A percentile compares a stretch with the other conserved stretches of the same genome.
Conservation (phyloP, 2,113 vertebrate species). For the Lycaon pictus region DNA sequence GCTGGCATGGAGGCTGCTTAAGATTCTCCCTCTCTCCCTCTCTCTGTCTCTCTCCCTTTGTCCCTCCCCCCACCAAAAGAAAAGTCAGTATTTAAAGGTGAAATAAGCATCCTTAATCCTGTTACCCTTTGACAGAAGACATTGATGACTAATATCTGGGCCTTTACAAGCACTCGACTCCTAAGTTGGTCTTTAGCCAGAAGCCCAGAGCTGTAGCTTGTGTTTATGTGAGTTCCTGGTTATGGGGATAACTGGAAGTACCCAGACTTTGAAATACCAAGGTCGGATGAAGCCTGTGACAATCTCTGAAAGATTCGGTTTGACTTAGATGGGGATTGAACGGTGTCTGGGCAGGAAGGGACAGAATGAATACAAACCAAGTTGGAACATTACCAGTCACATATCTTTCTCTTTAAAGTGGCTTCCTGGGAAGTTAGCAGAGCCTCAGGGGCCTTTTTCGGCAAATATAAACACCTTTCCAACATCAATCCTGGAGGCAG, state of each 20-base stretch:
- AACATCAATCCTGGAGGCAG: constrained; percentile 38
- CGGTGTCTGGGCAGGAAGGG: constrained; percentile 71
- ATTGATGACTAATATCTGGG: constrained; percentile 22
- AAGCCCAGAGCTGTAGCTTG: constrained; percentile 69
- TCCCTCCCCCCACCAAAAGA: neutral
- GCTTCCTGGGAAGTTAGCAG: constrained; percentile 76
- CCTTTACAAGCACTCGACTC: constrained; percentile 4
- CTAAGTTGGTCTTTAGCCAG: constrained; percentile 55
- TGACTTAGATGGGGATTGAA: constrained; percentile 77
- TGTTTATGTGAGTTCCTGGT: constrained; percentile 19
- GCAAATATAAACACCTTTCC: constrained; percentile 52
- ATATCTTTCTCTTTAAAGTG: constrained; percentile 78
- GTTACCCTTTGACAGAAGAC: neutral
- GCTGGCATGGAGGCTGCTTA: no score
- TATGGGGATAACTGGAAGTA: constrained; percentile 78
- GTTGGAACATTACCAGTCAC: constrained; percentile 73
- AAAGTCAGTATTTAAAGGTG: neutral
- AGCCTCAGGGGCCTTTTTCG: constrained; percentile 63
- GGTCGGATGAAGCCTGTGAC: constrained; percentile 71
- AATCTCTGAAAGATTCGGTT: constrained; percentile 67
- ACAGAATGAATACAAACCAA: constrained; percentile 79
- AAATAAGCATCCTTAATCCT: neutral
- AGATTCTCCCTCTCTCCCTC: no score
- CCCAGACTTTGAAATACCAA: constrained; percentile 79
- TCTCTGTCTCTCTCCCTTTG: no score